Percentiles rank a stretch among this genome's conserved stretches.
phyloP scores from a whole-genome alignment of 2,113 vertebrate species.

The Spea bombifrons region DNA sequence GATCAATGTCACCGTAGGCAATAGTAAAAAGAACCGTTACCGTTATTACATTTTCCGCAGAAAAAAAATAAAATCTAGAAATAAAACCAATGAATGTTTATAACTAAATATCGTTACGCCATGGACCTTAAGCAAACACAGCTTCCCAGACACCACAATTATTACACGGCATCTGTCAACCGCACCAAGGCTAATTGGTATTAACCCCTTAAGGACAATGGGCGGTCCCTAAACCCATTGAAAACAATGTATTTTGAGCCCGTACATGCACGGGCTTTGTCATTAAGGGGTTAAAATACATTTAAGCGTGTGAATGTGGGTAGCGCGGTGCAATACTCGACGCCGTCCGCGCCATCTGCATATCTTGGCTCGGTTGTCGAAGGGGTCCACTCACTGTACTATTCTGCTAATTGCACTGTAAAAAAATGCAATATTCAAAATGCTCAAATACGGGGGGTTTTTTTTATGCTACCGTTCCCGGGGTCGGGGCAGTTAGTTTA shows the following conservation, averaged over 20 bases:
- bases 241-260: no score
- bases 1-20: not conserved
- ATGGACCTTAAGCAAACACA: not conserved
- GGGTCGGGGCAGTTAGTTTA: constrained; percentile 13
- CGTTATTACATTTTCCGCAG: not conserved
- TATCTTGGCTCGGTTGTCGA: constrained; percentile 22
- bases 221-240: no score
- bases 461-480: constrained; percentile 26
- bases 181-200: constrained; percentile 35
- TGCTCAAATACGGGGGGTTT: constrained; percentile 31
- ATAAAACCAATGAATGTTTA: constrained; percentile 33
- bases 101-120: constrained; percentile 7
- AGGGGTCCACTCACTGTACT: not conserved
- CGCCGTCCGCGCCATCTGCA: constrained; percentile 31
- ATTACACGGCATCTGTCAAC: constrained; percentile 43
- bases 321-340: not conserved
- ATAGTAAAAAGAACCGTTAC: not conserved
- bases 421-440: constrained; percentile 43
- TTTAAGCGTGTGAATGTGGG: constrained; percentile 34
- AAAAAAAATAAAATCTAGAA: constrained; percentile 1
- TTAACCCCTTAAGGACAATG: no score
- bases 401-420: constrained; percentile 33
- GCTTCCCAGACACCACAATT: constrained; percentile 35
- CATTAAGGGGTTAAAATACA: no score
- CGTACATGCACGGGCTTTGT: no score